A percentile compares a stretch with the other conserved stretches of the same genome.
Conservation (phyloP, 1,140 invertebrate species). For the Centruroides sculpturatus region DNA sequence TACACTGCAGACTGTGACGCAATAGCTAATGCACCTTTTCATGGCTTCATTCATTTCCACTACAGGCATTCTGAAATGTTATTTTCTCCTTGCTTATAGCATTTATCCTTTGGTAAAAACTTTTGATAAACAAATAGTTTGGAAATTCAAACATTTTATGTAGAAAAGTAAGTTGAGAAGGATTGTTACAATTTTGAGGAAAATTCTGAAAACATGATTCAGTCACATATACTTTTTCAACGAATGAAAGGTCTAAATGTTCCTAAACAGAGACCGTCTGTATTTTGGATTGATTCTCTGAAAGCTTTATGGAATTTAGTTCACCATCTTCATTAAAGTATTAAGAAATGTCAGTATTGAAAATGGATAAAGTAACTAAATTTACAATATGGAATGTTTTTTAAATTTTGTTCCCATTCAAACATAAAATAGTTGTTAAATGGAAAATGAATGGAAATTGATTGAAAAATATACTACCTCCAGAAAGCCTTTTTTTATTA, state of each 20-base stretch:
- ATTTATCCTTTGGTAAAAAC: constrained; percentile 1
- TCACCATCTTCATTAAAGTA: constrained; percentile 8
- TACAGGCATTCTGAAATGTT: not conserved
- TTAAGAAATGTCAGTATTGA: not conserved
- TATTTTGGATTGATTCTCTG: constrained; percentile 8
- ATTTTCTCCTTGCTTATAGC: not conserved
- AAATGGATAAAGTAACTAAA: not conserved
- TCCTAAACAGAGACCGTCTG: not conserved
- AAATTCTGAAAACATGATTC: not conserved
- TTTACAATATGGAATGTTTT: not conserved
- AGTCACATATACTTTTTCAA: not conserved
- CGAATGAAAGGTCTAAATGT: constrained; percentile 1
- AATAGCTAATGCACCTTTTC: not conserved
- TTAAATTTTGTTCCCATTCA: not conserved
- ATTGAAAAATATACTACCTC: not conserved
- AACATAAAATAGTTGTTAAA: not conserved
- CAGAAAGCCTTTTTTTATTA: not conserved
- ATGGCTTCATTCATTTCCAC: not conserved
- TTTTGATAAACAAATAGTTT: not conserved
- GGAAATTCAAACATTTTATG: not conserved
- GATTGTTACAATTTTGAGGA: not conserved
- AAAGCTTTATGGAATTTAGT: constrained; percentile 14
- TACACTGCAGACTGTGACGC: not conserved
- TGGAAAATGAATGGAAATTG: not conserved
- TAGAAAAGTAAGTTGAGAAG: not conserved